These are phyloP conservation scores for Drosophila carrolli DNA, from an alignment of 1,140 invertebrate species.

Conservation along the genomic window DNA sequence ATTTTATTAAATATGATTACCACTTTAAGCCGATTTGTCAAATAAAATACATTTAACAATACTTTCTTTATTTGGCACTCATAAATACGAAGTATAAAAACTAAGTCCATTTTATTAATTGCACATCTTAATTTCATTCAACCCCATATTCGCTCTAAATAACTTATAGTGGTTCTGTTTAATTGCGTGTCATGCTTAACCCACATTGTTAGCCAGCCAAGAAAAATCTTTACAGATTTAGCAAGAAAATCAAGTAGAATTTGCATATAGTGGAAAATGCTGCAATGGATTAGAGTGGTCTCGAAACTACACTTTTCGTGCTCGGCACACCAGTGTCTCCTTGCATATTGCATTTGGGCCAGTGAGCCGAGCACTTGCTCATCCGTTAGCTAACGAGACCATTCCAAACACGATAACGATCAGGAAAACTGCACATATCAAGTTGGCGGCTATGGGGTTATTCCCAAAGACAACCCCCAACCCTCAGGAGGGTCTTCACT, in stretches of 20 bases:
- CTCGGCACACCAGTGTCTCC: slow-evolving; percentile 3
- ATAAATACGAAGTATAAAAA: too few relatives aligned
- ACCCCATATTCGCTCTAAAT: neutral
- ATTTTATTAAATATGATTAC: too few relatives aligned
- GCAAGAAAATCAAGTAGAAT: slow-evolving; percentile 38
- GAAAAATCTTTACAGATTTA: neutral
- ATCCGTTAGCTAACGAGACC: slow-evolving; percentile 84
- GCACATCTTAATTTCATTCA: too few relatives aligned
- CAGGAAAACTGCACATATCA: slow-evolving; percentile 68
- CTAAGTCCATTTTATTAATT: too few relatives aligned
- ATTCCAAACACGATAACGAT: slow-evolving; percentile 84
- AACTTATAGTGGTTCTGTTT: neutral
- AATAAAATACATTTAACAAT: too few relatives aligned
- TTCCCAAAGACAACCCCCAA: slow-evolving; percentile 16
- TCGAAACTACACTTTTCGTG: slow-evolving; percentile 76
- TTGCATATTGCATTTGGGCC: slow-evolving; percentile 57
- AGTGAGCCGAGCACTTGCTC: slow-evolving; percentile 51
- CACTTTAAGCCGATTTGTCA: too few relatives aligned
- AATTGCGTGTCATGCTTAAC: neutral
- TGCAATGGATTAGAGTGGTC: slow-evolving; percentile 84
- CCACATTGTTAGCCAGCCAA: neutral
- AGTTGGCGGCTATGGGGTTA: slow-evolving; percentile 32
- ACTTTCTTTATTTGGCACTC: too few relatives aligned
- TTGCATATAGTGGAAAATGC: slow-evolving; percentile 68
- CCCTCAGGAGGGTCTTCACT: slow-evolving; percentile 2